A percentile compares a stretch with the other conserved stretches of the same genome.
Evolutionary conservation across 2,888 invertebrate genomes (phyloP).

Genomic region (Pelosia muscerda): DNA sequence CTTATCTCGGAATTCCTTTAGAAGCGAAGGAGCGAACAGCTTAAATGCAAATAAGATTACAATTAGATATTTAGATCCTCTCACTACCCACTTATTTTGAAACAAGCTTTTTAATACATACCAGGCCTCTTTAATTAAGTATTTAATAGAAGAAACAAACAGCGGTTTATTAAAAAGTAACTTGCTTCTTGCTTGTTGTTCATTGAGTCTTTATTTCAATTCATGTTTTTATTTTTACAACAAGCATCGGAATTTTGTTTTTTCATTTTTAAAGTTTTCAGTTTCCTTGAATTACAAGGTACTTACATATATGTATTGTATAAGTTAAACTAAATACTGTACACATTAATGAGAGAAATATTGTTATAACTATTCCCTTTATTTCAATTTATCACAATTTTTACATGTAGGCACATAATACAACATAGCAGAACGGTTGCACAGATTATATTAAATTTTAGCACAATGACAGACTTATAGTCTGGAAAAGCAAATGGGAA

Average conservation of each 20-base stretch:
- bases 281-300: background rate
- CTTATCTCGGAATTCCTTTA: constrained; percentile 56
- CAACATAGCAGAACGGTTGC: no score
- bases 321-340: no score
- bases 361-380: no score
- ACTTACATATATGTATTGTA: no score
- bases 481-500: no score
- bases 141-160: constrained; percentile 52
- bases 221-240: background rate
- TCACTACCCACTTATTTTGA: constrained; percentile 63
- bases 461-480: no score
- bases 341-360: no score
- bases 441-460: no score
- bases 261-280: background rate
- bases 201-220: constrained; percentile 5
- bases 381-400: no score
- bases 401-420: no score
- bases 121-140: constrained; percentile 60
- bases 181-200: constrained; percentile 13
- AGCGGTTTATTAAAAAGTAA: constrained; percentile 33
- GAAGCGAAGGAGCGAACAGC: constrained; percentile 59
- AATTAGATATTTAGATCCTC: constrained; percentile 72
- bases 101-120: constrained; percentile 66
- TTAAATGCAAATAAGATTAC: constrained; percentile 75
- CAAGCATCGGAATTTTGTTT: background rate